phyloP scores from a whole-genome alignment of 2,888 invertebrate species.

The Lycia hirtaria region DNA sequence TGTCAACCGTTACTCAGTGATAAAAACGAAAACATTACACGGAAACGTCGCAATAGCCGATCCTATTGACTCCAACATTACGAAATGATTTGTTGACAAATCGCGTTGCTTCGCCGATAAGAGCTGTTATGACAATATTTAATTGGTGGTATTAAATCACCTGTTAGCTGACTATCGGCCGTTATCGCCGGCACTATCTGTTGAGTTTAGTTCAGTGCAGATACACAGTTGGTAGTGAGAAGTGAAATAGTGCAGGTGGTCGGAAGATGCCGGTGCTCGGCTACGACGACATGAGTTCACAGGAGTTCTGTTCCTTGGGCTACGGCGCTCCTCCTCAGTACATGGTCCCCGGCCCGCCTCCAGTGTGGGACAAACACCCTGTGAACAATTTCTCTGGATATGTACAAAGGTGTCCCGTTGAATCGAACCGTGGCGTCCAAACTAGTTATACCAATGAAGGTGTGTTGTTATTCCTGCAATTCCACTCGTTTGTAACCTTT shows the following conservation, averaged over 20 bases:
- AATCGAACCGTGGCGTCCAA: slow-evolving; percentile 30
- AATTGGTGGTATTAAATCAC: slow-evolving; percentile 62
- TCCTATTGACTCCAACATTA: slow-evolving; percentile 34
- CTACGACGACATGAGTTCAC: slow-evolving; percentile 69
- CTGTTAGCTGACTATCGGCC: slow-evolving; percentile 58
- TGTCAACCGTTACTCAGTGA: slow-evolving; percentile 51
- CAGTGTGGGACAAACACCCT: slow-evolving; percentile 68
- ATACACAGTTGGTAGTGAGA: slow-evolving; percentile 57
- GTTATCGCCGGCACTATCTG: slow-evolving; percentile 56
- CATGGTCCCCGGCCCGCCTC: slow-evolving; percentile 55
- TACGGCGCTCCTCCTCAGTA: slow-evolving; percentile 63
- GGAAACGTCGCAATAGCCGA: slow-evolving; percentile 46
- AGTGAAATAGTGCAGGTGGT: slow-evolving; percentile 51
- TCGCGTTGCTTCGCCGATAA: slow-evolving; percentile 44
- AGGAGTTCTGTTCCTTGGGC: slow-evolving; percentile 69
- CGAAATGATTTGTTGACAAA: slow-evolving; percentile 42
- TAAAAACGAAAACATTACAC: slow-evolving; percentile 70
- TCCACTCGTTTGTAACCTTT: slow-evolving; percentile 4
- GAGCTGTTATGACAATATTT: slow-evolving; percentile 51
- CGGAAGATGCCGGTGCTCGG: slow-evolving; percentile 79
- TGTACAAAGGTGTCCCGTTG: slow-evolving; percentile 53
- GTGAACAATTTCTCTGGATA: slow-evolving; percentile 57
- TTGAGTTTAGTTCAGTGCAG: slow-evolving; percentile 50
- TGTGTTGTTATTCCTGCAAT: slow-evolving; percentile 51
- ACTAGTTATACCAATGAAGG: slow-evolving; percentile 54